Base-by-base conservation (phyloP, 2,797 vertebrate genomes). In the Ispidina lecontei region DNA sequence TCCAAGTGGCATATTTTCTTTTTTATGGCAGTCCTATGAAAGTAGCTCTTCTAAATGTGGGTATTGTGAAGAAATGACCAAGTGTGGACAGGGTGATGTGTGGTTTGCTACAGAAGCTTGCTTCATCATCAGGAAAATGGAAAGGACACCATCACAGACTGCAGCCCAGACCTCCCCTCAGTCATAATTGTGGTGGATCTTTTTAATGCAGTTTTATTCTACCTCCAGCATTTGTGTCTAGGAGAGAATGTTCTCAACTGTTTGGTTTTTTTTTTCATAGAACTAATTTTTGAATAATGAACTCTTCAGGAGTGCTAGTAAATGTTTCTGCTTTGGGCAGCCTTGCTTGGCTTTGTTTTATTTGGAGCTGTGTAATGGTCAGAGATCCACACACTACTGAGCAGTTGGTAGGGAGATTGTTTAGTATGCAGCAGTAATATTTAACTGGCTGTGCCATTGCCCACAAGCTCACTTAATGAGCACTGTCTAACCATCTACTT, bases 201-300 rank as follows among this genome's bases (percentile, higher is more conserved):
- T 49, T 76, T 44, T 5, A 25, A 31, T 59, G 7, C 5, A 8
- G 0, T 72, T 84, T 79, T 76, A 33, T 44, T 76, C 31, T 49
- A 2, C 81, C 19, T 60, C 21, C 4, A 35, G 12, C 5, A 43
- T 80, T 93, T 33, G 39, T 62, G 20, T 60, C 49, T 59, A 44
- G 18, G 5, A 65, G 3, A 8, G 17, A 65, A 63, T 7, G 2
- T 63, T 84, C 12, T 51, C 5, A 59, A 19, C 2, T 6, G 0
- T 23, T n/a, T n/a, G n/a, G n/a, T 76, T 46, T 21, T 3, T 64
- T 43, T 74, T 81, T 59, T 47, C 11, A 6, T 71, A 10, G 6
- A 26, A 51, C 1, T 69, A 17, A n/a, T 43, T 78, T 87, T 79
- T 84, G 9, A 78, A 41, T 72, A 13, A 29, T 31, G n/a, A 64